A percentile compares a stretch with the other conserved stretches of the same genome.
Evolutionary conservation across 2,888 invertebrate species (phyloP).

Genomic region (Cepaea hortensis): DNA sequence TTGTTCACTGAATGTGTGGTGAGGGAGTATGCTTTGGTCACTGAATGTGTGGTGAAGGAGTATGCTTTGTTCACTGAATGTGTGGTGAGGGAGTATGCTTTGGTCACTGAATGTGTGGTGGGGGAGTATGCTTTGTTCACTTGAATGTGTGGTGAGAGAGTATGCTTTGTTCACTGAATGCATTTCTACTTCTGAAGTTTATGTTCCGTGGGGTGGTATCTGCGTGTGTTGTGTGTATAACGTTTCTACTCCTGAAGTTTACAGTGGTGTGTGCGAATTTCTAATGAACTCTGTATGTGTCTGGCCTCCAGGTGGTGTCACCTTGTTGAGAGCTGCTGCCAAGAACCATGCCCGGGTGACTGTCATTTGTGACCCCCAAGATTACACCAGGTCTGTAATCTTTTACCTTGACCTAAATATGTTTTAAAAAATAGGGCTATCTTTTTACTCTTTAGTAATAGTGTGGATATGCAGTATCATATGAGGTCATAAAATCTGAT

Average conservation of each 20-base stretch:
- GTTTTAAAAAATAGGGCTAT: neutral
- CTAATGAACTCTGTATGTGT: neutral
- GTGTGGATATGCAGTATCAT: neutral
- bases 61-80: too few relatives aligned
- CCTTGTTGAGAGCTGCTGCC: conserved; percentile 94
- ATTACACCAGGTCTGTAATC: conserved; percentile 82
- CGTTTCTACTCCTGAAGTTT: neutral
- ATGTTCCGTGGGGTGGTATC: neutral
- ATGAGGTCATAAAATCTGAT: neutral
- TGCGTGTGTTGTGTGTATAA: neutral
- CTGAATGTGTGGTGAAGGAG: too few relatives aligned
- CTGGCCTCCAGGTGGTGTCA: conserved; percentile 84
- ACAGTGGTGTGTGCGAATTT: too few relatives aligned
- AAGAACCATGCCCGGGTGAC: conserved; percentile 97
- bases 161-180: neutral
- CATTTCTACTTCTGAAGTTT: neutral
- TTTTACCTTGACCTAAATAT: neutral
- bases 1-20: too few relatives aligned
- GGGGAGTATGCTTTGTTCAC: too few relatives aligned
- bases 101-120: too few relatives aligned
- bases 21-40: too few relatives aligned
- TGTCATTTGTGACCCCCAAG: conserved; percentile 91
- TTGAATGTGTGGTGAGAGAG: too few relatives aligned
- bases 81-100: too few relatives aligned
- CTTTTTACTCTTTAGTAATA: neutral